Evolutionary conservation across 2,888 invertebrate genomes (phyloP).

Genomic region (Leptogaster cylindrica): DNA sequence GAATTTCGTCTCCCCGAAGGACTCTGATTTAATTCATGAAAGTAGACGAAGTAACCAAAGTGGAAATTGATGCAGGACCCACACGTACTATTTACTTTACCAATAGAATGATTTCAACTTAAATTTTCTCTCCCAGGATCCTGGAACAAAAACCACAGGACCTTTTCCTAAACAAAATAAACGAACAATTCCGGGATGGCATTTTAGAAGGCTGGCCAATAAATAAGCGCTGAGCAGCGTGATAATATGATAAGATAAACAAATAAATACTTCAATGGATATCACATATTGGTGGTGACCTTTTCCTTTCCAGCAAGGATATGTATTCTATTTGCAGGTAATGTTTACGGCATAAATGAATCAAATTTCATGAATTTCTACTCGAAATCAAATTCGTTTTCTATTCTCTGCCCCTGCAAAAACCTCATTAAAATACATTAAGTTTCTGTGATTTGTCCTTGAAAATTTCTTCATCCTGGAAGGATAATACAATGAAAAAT

Average conservation of each 20-base stretch:
- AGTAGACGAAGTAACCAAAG: slow-evolving; percentile 17
- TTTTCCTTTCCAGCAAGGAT: too few relatives aligned
- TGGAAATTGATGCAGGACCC: slow-evolving; percentile 35
- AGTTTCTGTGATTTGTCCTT: too few relatives aligned
- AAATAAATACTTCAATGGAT: too few relatives aligned
- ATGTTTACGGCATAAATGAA: too few relatives aligned
- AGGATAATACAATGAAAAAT: too few relatives aligned
- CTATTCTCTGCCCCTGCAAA: too few relatives aligned
- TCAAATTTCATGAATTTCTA: too few relatives aligned
- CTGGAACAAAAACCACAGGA: background rate
- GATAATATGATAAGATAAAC: slow-evolving; percentile 47
- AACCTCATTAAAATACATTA: too few relatives aligned
- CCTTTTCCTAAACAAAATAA: slow-evolving; percentile 33
- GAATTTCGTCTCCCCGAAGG: slow-evolving; percentile 11
- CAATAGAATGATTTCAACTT: slow-evolving; percentile 22
- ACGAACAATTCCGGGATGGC: slow-evolving; percentile 30
- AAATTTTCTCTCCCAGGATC: background rate
- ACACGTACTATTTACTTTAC: slow-evolving; percentile 33
- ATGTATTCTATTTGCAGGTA: too few relatives aligned
- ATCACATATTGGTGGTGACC: too few relatives aligned
- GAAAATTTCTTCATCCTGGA: too few relatives aligned
- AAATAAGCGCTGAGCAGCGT: slow-evolving; percentile 47
- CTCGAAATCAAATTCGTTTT: too few relatives aligned
- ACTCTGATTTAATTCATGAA: slow-evolving; percentile 20
- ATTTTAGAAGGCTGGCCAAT: slow-evolving; percentile 38